Evolutionary conservation across 2,797 vertebrate genomes (phyloP), one percentile per base, ranked within the genome.

Genomic region (Ptychadena robeensis): DNA sequence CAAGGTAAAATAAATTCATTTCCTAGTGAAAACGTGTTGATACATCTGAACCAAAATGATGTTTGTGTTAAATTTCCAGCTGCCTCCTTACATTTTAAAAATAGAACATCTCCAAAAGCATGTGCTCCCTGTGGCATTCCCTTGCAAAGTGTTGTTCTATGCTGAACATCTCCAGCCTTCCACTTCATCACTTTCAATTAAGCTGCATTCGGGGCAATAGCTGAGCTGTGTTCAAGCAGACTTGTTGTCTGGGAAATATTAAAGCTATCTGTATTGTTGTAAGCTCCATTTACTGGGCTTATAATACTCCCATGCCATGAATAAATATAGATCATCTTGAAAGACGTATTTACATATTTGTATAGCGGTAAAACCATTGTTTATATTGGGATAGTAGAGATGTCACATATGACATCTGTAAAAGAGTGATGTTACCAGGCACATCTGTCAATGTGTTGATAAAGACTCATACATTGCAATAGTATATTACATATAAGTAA

Each of bases 181-280:
- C 85, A 90, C 83, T 90, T 90, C 86, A 90, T 91, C 89, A 88
- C 34, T 90, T 92, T 87, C 87, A 88, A 85, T 91, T 89, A 87
- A 28, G 38, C 69, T 2, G 0, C 75, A 86, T 18, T 83, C 86
- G 59, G 32, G 83, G 25, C 64, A 2, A 14, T 89, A 77, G 27
- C 74, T 86, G 87, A 15, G 85, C 88, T 0, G 3, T 87, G 53
- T 37, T 79, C 14, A 79, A 67, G 40, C 34, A 57, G 31, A 27
- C 31, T 48, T 40, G 32, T 27, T 32, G 61, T 59, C 35, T 15
- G 38, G 76, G 69, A 79, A 67, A 79, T 35, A 59, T 18, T 61
- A 61, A 28, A 61, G 59, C 25, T 61, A 27, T 53, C 59, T 28
- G 59, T 25, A 61, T 12, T 28, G 44, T 48, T 48, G 44, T 22